Base-by-base conservation (phyloP, 2,113 vertebrate genomes). In the Lipophrys pholis region DNA sequence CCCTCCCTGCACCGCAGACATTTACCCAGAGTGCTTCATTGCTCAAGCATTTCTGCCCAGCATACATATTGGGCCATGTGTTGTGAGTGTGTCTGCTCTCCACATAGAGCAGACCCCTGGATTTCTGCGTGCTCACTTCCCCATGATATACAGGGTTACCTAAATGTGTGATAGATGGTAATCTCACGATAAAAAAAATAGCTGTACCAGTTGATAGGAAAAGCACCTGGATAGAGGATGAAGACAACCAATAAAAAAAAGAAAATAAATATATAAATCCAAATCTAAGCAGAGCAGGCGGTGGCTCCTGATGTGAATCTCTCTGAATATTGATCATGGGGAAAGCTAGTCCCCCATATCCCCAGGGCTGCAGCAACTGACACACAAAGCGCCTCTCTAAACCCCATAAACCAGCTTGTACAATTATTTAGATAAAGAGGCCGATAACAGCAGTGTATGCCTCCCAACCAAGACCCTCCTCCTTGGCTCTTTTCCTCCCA, bases 251-350 rank as follows among this genome's bases (percentile, higher is more conserved):
- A 80, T 77, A 63, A 69, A 62, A 70, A 68, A 82, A 84, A 73
- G 1, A 2, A 16, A 84, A 73, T 69, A 85, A 78, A 82, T 82
- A 84, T 81, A 89, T 73, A 88, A 91, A 95, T 88, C 90, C 93
- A 90, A 92, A 93, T 92, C 90, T 78, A 68, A 85, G 83, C 75
- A 81, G 89, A 93, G 92, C 95, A 91, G 90, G 92, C 86, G 86
- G 92, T 91, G 78, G 93, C 94, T 96, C 94, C 95, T 95, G 95
- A 97, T 97, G 96, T 96, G 95, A 93, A 95, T 95, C 86, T 83
- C 85, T 95, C 93, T 96, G 95, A 96, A 97, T 97, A 97, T 97
- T 96, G 96, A 97, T 97, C 84, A 92, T 73, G 89, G 92, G 82
- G 86, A 59, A 90, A 86, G 62, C 93, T 87, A 93, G 94, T 93